A percentile compares a stretch with the other conserved stretches of the same genome.
These are phyloP conservation scores for Troglohyphantes excavatus DNA, from an alignment of 2,888 invertebrate species.

Conservation along the genomic window DNA sequence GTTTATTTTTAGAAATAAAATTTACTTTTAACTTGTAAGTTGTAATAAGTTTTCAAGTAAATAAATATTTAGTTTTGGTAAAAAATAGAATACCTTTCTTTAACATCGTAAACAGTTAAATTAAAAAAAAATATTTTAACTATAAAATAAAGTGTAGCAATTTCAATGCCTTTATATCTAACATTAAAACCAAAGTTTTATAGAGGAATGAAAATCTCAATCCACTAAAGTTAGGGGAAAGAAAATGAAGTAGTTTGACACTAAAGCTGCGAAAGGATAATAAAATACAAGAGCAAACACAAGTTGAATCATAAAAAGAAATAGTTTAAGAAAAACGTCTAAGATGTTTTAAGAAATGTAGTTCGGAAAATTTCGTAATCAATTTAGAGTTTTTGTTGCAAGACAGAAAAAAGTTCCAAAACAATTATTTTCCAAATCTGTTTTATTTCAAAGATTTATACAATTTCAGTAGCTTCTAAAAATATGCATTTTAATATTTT, in stretches of 20 bases:
- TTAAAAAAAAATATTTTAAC: no score
- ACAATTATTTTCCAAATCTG: conserved; percentile 1
- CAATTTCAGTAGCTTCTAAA: not conserved
- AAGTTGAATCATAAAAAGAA: conserved; percentile 47
- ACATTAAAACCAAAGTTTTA: conserved; percentile 47
- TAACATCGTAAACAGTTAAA: no score
- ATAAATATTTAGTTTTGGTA: no score
- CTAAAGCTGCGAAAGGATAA: conserved; percentile 21
- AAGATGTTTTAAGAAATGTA: not conserved
- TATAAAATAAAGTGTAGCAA: conserved; percentile 54
- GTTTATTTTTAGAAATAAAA: no score
- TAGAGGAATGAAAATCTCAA: conserved; percentile 27
- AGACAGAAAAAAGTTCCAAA: conserved; percentile 2
- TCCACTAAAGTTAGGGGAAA: not conserved
- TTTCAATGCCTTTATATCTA: conserved; percentile 21
- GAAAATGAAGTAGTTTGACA: conserved; percentile 54
- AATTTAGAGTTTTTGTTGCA: conserved; percentile 2
- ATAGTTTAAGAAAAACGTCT: conserved; percentile 17
- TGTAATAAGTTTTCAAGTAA: no score
- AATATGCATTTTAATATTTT: no score
- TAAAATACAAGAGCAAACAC: conserved; percentile 48
- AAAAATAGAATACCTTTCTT: no score
- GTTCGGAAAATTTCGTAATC: not conserved
- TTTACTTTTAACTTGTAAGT: no score
- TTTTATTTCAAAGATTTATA: not conserved